Base-by-base conservation (phyloP, 2,113 vertebrate species). In the Oryzias curvinotus region DNA sequence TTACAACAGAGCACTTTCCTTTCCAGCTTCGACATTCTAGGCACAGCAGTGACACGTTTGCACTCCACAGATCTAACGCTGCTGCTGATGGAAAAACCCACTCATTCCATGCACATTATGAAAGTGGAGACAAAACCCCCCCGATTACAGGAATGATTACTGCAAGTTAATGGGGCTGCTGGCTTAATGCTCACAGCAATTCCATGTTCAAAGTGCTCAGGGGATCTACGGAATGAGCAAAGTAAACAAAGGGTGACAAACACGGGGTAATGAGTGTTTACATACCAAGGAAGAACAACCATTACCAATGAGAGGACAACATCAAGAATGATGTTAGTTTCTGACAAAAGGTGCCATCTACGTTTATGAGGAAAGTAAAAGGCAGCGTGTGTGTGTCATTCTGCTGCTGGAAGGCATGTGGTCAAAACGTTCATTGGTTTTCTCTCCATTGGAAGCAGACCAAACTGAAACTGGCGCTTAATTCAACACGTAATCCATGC, bases 231-330 rank as follows among this genome's bases (percentile, higher is more conserved):
- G 26, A 62, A 88, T 81, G 72, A 82, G 73, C 73, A 85, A 77
- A 85, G 48, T 51, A 85, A 79, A 79, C 62, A 14, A 82, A 73
- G 59, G 68, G 68, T 72, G 76, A 87, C 66, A 80, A 71, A 57
- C 16, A 36, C 55, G 75, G 68, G 65, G 84, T 65, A 67, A 84
- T 86, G 80, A 69, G 81, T 53, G 86, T 82, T 87, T 85, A 83
- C 79, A 89, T 83, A 90, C 83, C 83, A 86, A 67, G 67, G 65
- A 78, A 77, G 72, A 79, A 75, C 63, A 81, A 84, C 77, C 86
- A 87, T 89, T 83, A 86, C 77, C 84, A 87, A 86, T 80, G 81
- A 88, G 77, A 59, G 50, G 56, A 72, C 52, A 78, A 69, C 50
- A 81, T 85, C 80, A 82, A 79, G 80, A 83, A 84, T 68, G 30